phyloP scores from a whole-genome alignment of 2,888 invertebrate species.

The Hesperia comma region DNA sequence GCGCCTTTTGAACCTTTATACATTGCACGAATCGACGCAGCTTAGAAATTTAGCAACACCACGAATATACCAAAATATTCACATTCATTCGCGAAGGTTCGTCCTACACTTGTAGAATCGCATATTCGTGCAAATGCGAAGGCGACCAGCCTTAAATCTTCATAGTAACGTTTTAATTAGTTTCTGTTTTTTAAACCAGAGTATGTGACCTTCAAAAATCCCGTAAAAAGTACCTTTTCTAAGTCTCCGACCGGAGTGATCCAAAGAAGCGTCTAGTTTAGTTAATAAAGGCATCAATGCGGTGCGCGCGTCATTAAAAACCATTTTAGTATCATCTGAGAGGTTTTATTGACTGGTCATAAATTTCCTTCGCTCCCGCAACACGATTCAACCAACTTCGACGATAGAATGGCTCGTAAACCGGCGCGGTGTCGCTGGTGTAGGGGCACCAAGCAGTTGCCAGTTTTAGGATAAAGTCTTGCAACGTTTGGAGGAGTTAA shows the following conservation, averaged over 20 bases:
- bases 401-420: slow-evolving; percentile 65
- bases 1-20: too few species aligned
- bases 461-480: neutral
- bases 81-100: too few species aligned
- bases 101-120: too few species aligned
- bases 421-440: slow-evolving; percentile 47
- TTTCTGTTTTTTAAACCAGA: too few species aligned
- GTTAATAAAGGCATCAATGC: slow-evolving; percentile 49
- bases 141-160: too few species aligned
- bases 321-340: slow-evolving; percentile 64
- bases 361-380: slow-evolving; percentile 51
- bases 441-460: slow-evolving; percentile 39
- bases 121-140: too few species aligned
- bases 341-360: slow-evolving; percentile 60
- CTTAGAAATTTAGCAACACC: too few species aligned
- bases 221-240: neutral
- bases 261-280: slow-evolving; percentile 15
- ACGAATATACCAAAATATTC: too few species aligned
- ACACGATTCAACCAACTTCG: slow-evolving; percentile 57
- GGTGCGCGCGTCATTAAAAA: slow-evolving; percentile 62
- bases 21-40: too few species aligned
- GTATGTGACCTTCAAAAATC: neutral
- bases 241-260: neutral
- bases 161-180: too few species aligned
- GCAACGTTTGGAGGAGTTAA: too few species aligned